Conservation (phyloP, 2,888 invertebrate species). For the Cenopis cana region DNA sequence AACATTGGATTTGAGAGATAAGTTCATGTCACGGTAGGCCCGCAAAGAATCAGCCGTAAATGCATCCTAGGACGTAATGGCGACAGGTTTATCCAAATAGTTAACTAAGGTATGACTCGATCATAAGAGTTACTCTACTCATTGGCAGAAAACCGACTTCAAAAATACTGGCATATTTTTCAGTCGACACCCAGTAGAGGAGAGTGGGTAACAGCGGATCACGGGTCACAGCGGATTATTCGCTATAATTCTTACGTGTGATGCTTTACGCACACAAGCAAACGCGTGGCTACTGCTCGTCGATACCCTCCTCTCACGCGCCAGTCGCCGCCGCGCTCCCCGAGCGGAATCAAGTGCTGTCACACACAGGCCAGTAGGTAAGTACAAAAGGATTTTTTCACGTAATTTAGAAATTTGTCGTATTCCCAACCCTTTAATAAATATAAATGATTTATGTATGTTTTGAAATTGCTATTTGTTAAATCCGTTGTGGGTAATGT, state of each 20-base stretch:
- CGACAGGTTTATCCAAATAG: constrained; percentile 58
- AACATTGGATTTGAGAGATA: constrained; percentile 79
- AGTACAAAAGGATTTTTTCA: constrained; percentile 21
- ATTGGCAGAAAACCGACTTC: constrained; percentile 65
- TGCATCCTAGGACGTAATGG: constrained; percentile 67
- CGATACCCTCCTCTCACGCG: no score
- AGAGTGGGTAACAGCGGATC: no score
- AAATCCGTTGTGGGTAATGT: no score
- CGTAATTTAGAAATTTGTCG: no score
- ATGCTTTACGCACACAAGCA: constrained; percentile 19
- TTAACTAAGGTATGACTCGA: constrained; percentile 70
- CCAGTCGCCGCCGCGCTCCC: no score
- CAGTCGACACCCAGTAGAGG: constrained; percentile 40
- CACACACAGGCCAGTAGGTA: constrained; percentile 9
- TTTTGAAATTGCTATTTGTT: no score
- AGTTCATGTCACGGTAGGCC: constrained; percentile 67
- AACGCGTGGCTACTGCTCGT: constrained; percentile 18
- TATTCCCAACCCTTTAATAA: no score
- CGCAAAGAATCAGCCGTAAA: constrained; percentile 68
- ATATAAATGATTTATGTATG: no score
- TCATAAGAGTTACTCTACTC: constrained; percentile 68
- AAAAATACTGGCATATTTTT: constrained; percentile 42
- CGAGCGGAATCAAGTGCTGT: constrained; percentile 11
- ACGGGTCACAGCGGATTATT: background rate
- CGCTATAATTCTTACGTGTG: constrained; percentile 7